phyloP scores from a whole-genome alignment of 2,113 vertebrate genomes.

The Elaphurus davidianus region DNA sequence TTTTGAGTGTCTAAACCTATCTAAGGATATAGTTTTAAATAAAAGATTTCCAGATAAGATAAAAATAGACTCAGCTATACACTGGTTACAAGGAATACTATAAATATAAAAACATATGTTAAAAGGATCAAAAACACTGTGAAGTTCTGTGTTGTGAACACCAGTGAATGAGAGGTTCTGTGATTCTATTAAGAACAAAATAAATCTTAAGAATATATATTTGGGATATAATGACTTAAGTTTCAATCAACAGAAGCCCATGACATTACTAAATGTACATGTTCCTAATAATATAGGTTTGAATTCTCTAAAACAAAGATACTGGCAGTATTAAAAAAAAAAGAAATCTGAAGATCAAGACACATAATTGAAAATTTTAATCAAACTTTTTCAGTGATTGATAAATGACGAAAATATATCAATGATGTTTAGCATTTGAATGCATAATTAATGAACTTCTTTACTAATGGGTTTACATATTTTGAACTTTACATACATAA shows the following conservation, averaged over 20 bases:
- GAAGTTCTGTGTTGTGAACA: neutral
- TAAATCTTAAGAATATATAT: neutral
- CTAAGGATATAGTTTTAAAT: neutral
- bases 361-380: neutral
- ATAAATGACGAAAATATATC: neutral
- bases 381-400: neutral
- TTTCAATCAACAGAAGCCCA: neutral
- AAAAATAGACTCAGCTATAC: neutral
- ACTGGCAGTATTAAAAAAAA: neutral
- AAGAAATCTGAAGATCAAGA: neutral
- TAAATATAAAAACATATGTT: neutral
- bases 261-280: neutral
- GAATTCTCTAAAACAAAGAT: neutral
- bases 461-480: neutral
- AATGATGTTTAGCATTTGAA: neutral
- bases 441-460: neutral
- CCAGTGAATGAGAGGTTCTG: neutral
- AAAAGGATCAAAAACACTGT: neutral
- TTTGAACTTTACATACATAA: neutral
- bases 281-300: neutral
- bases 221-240: neutral
- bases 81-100: neutral
- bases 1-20: neutral
- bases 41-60: neutral
- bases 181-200: neutral